These are phyloP conservation scores for Colletes collaris DNA, from an alignment of 2,888 invertebrate genomes.

Conservation along the genomic window DNA sequence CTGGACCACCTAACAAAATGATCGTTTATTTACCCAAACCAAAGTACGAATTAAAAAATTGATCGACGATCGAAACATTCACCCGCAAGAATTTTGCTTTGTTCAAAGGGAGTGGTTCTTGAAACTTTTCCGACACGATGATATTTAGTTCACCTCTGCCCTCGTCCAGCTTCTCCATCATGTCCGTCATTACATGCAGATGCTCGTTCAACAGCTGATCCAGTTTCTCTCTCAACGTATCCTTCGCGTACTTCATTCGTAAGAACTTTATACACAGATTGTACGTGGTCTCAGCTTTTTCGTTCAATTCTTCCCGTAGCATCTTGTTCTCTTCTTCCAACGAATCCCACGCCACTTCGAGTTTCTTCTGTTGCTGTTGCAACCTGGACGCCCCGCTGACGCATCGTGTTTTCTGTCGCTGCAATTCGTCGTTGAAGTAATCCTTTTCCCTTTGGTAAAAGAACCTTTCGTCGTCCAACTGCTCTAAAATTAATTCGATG, in stretches of 20 bases:
- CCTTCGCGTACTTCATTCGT: constrained; percentile 74
- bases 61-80: not conserved
- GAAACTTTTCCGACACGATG: constrained; percentile 75
- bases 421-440: constrained; percentile 84
- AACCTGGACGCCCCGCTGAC: constrained; percentile 52
- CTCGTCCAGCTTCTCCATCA: constrained; percentile 76
- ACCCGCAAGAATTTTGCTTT: constrained; percentile 76
- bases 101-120: constrained; percentile 71
- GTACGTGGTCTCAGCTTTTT: constrained; percentile 70
- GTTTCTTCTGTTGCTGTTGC: constrained; percentile 56
- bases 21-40: constrained; percentile 19
- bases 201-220: constrained; percentile 71
- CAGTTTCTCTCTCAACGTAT: constrained; percentile 68
- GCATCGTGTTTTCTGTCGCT: constrained; percentile 77
- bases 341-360: constrained; percentile 55
- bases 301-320: constrained; percentile 65
- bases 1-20: constrained; percentile 68
- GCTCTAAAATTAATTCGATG: constrained; percentile 78
- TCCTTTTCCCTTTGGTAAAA: constrained; percentile 85
- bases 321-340: constrained; percentile 69
- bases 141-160: constrained; percentile 73
- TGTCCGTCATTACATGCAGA: constrained; percentile 74
- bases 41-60: not conserved
- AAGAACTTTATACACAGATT: constrained; percentile 75
- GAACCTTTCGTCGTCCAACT: constrained; percentile 85